phyloP scores from a whole-genome alignment of 2,113 vertebrate genomes.

The rat (Rattus norvegicus) region DNA sequence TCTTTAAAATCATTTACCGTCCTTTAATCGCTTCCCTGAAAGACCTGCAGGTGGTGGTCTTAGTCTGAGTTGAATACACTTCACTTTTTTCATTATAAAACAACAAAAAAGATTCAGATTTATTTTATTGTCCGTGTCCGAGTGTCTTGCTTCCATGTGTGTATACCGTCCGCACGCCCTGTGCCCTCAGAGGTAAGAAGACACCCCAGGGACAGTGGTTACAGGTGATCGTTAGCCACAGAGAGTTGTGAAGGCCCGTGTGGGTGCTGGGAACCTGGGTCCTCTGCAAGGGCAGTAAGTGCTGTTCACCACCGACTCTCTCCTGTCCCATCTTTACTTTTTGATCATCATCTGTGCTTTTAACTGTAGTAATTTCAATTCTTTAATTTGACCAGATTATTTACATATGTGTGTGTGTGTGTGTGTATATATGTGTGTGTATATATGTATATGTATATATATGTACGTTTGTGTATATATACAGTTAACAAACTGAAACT shows the following conservation, averaged over 20 bases:
- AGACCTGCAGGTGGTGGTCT: slow-evolving; percentile 79
- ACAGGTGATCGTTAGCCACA: not conserved
- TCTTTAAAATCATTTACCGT: not conserved
- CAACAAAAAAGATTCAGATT: not conserved
- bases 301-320: not conserved
- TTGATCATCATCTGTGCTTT: not conserved
- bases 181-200: not conserved
- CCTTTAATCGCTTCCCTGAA: not conserved
- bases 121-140: not conserved
- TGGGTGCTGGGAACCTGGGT: not conserved
- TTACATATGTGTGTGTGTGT: too few species aligned
- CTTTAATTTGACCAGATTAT: slow-evolving; percentile 22
- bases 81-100: not conserved
- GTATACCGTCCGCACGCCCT: not conserved
- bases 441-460: too few species aligned
- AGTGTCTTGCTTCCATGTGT: not conserved
- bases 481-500: not conserved
- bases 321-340: not conserved
- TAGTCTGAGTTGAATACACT: not conserved
- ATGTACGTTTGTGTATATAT: not conserved
- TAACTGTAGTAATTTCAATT: slow-evolving; percentile 24
- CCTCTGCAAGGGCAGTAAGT: not conserved
- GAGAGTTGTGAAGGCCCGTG: not conserved
- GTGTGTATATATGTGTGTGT: too few species aligned
- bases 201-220: not conserved